Base-by-base conservation (phyloP, 2,888 invertebrate genomes). In the Drosophila pseudotakahashii region DNA sequence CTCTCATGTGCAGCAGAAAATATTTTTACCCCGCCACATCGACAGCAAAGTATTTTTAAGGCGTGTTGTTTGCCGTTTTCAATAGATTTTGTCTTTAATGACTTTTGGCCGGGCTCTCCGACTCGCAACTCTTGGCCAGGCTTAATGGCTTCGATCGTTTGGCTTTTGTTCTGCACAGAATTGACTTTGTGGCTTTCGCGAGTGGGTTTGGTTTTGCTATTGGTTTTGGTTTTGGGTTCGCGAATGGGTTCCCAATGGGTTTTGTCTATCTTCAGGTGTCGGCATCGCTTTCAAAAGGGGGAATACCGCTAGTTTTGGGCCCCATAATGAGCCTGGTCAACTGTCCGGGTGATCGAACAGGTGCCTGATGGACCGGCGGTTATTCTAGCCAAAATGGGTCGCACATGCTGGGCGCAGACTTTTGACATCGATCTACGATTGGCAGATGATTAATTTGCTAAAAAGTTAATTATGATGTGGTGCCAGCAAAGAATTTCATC, bases 51-150 rank as follows among this genome's bases (percentile, higher is more conserved):
- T 39, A 73, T 72, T 73, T 82, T 75, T 55, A 82, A 82, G 82
- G 82, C 85, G 85, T 82, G 82, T 80, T 67, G 64, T 63, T 72
- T 47, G 64, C 64, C 51, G 69, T 75, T 79, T 82, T 78, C 85
- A 85, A 85, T 82, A 82, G 85, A 82, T 82, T 79, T 74, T 73
- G 72, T 73, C 80, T 82, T 85, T 82, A 82, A 82, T 85, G 85
- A 77, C 83, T 85, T 82, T 84, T 78, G 70, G 72, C 81, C 39
- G 53, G 23, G 23, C 44, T 23, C 42, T 23, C 53, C 47, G 44
- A 68, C 59, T 54, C n/a, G 47, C 36, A 50, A 23, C 39, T 45
- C 37, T 71, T 58, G 62, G 52, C 45, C 44, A 37, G 69, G 59
- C 60, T 64, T 79, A 81, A 79, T 79, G 78, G 81, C 74, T 85